Conservation (phyloP, 2,888 invertebrate genomes). For the Drosophila affinis region DNA sequence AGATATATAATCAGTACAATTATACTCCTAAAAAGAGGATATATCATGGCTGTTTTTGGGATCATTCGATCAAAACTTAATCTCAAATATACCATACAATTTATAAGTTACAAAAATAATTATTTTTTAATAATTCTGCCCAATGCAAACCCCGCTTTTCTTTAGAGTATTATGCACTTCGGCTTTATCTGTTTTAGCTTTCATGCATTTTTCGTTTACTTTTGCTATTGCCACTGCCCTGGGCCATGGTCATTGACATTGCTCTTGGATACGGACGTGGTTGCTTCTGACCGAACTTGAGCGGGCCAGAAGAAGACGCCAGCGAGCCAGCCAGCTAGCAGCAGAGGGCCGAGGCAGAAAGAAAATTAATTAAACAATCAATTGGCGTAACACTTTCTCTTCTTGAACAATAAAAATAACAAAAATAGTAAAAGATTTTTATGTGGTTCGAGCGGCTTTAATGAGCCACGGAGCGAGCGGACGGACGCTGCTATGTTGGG, state of each 20-base stretch:
- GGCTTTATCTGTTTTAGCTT: neutral
- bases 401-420: slow-evolving; percentile 65
- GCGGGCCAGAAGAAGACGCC: slow-evolving; percentile 26
- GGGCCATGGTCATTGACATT: slow-evolving; percentile 68
- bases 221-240: slow-evolving; percentile 29
- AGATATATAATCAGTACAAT: neutral
- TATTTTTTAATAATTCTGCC: slow-evolving; percentile 6
- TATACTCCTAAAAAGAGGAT: neutral
- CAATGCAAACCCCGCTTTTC: neutral
- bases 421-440: slow-evolving; percentile 55
- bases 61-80: neutral
- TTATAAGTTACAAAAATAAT: neutral
- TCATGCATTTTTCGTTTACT: slow-evolving; percentile 6
- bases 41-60: slow-evolving; percentile 7
- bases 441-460: slow-evolving; percentile 43
- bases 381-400: slow-evolving; percentile 79
- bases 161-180: slow-evolving; percentile 18
- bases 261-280: slow-evolving; percentile 39
- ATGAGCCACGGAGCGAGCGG: slow-evolving; percentile 33
- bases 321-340: slow-evolving; percentile 33
- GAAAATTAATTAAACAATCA: slow-evolving; percentile 75
- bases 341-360: slow-evolving; percentile 28
- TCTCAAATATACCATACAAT: neutral
- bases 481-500: slow-evolving; percentile 8
- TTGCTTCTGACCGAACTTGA: slow-evolving; percentile 22